Evolutionary conservation across 2,113 vertebrate species (phyloP), one percentile per base, ranked within the genome.

Genomic region (Anguilla rostrata): DNA sequence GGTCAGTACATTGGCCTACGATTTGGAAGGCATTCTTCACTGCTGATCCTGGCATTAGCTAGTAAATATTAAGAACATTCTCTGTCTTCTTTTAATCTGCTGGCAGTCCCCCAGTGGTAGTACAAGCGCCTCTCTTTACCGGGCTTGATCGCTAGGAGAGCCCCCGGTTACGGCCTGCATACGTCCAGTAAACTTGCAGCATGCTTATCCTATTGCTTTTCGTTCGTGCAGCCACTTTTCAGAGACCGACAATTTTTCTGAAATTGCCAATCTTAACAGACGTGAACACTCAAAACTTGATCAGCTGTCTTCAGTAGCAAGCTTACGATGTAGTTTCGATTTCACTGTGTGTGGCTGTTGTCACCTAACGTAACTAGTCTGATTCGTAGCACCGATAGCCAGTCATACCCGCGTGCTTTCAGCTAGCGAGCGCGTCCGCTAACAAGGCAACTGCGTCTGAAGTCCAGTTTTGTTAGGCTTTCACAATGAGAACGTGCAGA

Each of bases 1-100:
- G 98, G 98, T 99, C 95, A 97, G 98, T 97, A 90, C 15, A 83
- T 83, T 78, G 82, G 63, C 85, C 85, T 83, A 26, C 20, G 46
- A 29, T 20, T 53, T 43, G 39, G 20, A 39, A 29, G 18, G 26
- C 60, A 56, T 29, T 53, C 75, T n/a, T 49, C 5, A 12, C 41
- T 26, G 43, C 75, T 71, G 84, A 49, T 39, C 26, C 71, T 71
- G 20, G 3, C 39, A 46, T 39, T 39, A n/a, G 40, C 43, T 75
- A 75, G 71, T 22, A 82, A 83, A 71, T 41, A 83, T 83, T 81
- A 75, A 60, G 63, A 29, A 43, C 60, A 40, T 82, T 34, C 40
- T 22, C 71, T 39, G 53, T 60, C 78, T 43, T 46, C 41, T 34
- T 63, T 43, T 78, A 80, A 29, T 71, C 46, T 56, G 66, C 66